Evolutionary conservation across 1,140 invertebrate species (phyloP), one percentile per base, ranked within the genome.

Genomic region (Acyrthosiphon pisum): DNA sequence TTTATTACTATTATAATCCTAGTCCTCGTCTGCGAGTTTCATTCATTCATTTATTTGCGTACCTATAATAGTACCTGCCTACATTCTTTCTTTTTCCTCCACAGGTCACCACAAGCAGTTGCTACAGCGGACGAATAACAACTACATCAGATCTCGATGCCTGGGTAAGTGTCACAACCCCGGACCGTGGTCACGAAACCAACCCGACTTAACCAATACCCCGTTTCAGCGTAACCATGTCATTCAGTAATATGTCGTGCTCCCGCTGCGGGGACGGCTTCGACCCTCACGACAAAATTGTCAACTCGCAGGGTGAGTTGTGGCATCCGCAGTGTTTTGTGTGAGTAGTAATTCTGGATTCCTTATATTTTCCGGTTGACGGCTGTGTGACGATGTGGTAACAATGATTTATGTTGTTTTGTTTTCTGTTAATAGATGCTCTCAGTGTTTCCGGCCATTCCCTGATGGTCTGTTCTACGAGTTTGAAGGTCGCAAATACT

Each of bases 291-390:
- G 99, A 99, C 95, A 99, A 99, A 95, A 99, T 99, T 95, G 98
- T 99, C 83, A 99, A 99, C 95, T 99, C 99, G 2, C 98, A 98
- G 95, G 99, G 99, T 94, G 98, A 99, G 96, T 96, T 99, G 68
- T 99, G 99, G 99, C 99, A 99, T 96, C 98, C 98, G 20, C 97
- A 99, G 94, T 99, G 99, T 95, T 99, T 99, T 96, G 99, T 99
- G 98, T 99, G 96, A 98, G 98, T 97, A 76, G 60, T 68, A 94
- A 41, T 20, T 90, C 9, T 20, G 6, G 9, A 37, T 48, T 9
- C 30, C 6, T 35, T 37, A n/a, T 92, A 37, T 48, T 90, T 18
- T 83, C 8, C 1, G 30, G 14, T n/a, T 1, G 2, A n/a, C 0
- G 20, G 20, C 6, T 18, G 11, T 30, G 56, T 0, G 2, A 60